Evolutionary conservation across 1,140 invertebrate species (phyloP).

Genomic region (Cyphomyrmex costatus): DNA sequence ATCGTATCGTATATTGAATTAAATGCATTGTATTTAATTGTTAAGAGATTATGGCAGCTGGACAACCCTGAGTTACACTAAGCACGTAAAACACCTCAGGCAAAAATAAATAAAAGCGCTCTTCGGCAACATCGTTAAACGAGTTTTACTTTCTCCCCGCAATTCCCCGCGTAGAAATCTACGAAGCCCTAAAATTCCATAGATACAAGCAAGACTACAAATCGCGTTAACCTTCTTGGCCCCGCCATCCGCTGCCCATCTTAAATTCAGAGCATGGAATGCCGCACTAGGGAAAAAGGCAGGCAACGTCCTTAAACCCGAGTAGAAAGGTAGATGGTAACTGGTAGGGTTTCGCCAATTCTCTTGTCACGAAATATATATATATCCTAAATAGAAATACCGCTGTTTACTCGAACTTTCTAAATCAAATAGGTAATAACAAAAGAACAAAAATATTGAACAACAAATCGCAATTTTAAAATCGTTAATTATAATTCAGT

Average conservation of each 20-base stretch:
- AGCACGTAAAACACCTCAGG: constrained; percentile 38
- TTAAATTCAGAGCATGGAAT: constrained; percentile 64
- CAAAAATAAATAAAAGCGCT: constrained; percentile 50
- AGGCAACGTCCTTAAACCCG: constrained; percentile 49
- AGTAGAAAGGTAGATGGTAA: constrained; percentile 18
- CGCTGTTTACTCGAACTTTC: not conserved
- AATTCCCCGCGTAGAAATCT: constrained; percentile 45
- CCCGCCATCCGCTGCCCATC: constrained; percentile 43
- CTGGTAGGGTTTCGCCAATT: constrained; percentile 26
- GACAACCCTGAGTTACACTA: constrained; percentile 28
- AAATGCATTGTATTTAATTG: constrained; percentile 1
- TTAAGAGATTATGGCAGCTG: constrained; percentile 15
- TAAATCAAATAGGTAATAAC: not conserved
- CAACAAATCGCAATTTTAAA: not conserved
- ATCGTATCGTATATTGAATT: not conserved
- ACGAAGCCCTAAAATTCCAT: constrained; percentile 60
- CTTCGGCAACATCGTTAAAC: constrained; percentile 46
- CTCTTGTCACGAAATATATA: constrained; percentile 53
- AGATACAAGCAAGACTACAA: constrained; percentile 57
- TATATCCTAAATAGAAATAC: constrained; percentile 21
- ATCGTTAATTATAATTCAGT: not conserved
- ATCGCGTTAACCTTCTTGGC: constrained; percentile 58
- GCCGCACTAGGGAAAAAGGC: constrained; percentile 56
- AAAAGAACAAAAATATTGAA: not conserved
- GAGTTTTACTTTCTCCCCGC: constrained; percentile 27